phyloP scores from a whole-genome alignment of 2,113 vertebrate species.

The Lamprotornis superbus region DNA sequence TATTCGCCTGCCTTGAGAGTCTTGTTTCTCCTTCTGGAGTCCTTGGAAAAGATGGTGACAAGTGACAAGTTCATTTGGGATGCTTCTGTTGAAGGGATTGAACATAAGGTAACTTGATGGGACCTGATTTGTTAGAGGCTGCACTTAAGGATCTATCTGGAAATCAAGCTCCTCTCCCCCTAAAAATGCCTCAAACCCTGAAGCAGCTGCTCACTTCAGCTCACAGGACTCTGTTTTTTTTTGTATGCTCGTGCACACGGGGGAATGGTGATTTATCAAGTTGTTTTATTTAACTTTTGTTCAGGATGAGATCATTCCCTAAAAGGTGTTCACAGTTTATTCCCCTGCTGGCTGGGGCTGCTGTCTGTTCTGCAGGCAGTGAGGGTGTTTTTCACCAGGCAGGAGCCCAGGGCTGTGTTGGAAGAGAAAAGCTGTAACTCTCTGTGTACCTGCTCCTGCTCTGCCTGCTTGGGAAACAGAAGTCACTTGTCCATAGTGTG shows the following conservation, averaged over 20 bases:
- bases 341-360: background rate
- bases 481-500: background rate
- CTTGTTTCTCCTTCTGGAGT: constrained; percentile 28
- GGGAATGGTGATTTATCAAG: background rate
- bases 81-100: background rate
- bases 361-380: background rate
- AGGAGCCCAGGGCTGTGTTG: accelerated
- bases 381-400: background rate
- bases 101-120: background rate
- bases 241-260: background rate
- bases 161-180: background rate
- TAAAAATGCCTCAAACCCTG: background rate
- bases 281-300: constrained; percentile 33
- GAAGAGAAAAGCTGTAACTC: background rate
- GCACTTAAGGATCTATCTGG: background rate
- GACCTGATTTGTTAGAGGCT: constrained; percentile 2
- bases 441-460: background rate
- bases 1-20: constrained; percentile 36
- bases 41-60: constrained; percentile 51
- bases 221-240: background rate
- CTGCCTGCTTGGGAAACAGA: background rate
- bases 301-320: constrained; percentile 37
- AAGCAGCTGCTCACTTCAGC: background rate
- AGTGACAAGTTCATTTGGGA: constrained; percentile 38
- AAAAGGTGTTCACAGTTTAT: constrained; percentile 9